Evolutionary conservation across 2,797 vertebrate genomes (phyloP).

Genomic region (Coilia nasus): DNA sequence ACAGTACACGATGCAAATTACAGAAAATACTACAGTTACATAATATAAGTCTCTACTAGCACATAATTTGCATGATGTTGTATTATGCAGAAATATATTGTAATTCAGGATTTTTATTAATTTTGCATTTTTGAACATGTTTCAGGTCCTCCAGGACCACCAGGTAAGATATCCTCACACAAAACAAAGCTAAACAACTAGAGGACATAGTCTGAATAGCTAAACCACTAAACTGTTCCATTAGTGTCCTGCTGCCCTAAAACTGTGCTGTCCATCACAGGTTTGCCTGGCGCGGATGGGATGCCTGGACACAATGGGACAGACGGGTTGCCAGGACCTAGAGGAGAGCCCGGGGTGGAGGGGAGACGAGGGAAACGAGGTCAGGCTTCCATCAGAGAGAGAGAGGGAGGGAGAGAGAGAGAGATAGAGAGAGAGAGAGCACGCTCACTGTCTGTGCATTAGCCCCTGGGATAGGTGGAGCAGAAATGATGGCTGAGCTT

Average conservation of each 20-base stretch:
- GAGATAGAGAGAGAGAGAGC: too few relatives aligned
- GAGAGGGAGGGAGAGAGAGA: too few relatives aligned
- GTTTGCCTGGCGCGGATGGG: slow-evolving; percentile 81
- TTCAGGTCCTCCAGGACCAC: slow-evolving; percentile 87
- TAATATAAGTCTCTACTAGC: background rate
- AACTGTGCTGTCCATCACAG: slow-evolving; percentile 60
- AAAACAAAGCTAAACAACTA: slow-evolving; percentile 17
- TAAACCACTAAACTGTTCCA: background rate
- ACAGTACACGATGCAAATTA: background rate
- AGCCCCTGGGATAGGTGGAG: background rate
- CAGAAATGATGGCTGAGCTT: slow-evolving; percentile 6
- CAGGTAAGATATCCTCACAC: slow-evolving; percentile 75
- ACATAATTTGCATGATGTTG: background rate
- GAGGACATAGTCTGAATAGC: background rate
- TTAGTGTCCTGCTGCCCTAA: background rate
- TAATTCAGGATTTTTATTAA: too few relatives aligned
- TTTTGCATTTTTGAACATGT: background rate
- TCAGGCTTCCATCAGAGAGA: slow-evolving; percentile 30
- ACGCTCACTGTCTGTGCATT: slow-evolving; percentile 7
- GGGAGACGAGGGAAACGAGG: slow-evolving; percentile 93
- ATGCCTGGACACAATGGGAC: slow-evolving; percentile 87
- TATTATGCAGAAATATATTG: background rate
- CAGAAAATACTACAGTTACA: background rate
- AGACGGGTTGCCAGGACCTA: slow-evolving; percentile 84
- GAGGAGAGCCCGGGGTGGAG: slow-evolving; percentile 82